phyloP scores from a whole-genome alignment of 2,888 invertebrate species.

The Ectobius pallidus region DNA sequence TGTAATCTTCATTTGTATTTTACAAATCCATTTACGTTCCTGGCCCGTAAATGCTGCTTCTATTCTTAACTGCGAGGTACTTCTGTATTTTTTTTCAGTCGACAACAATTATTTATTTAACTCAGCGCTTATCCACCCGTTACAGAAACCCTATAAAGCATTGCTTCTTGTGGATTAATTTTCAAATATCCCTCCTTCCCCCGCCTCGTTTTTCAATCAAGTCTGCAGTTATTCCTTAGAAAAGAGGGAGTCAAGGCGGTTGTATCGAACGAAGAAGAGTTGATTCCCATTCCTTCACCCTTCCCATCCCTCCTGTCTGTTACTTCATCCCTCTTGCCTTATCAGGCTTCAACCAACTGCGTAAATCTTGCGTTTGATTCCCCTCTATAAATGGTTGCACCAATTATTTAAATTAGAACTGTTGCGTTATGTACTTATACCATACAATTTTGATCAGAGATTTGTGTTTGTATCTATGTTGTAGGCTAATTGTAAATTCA shows the following conservation, averaged over 20 bases:
- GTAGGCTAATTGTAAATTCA: no score
- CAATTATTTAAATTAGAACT: no score
- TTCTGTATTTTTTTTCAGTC: neutral
- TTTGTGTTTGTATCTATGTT: no score
- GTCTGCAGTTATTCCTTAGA: constrained; percentile 29
- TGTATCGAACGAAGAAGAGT: neutral
- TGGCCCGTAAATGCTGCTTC: no score
- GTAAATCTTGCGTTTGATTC: neutral
- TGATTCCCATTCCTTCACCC: neutral
- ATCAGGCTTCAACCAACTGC: neutral
- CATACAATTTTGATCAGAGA: no score
- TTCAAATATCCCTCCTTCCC: neutral
- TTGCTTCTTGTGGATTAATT: neutral
- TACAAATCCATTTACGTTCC: no score
- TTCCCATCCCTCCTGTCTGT: neutral
- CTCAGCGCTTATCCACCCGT: neutral
- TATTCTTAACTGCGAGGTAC: no score
- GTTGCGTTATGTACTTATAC: no score
- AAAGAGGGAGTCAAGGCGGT: constrained; percentile 15
- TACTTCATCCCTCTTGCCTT: neutral
- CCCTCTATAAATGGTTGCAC: neutral
- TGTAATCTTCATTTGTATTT: no score
- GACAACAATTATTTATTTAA: neutral
- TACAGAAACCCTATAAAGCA: neutral
- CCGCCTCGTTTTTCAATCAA: constrained; percentile 17